Evolutionary conservation across 1,140 invertebrate genomes (phyloP).

Genomic region (Acyrthosiphon pisum): DNA sequence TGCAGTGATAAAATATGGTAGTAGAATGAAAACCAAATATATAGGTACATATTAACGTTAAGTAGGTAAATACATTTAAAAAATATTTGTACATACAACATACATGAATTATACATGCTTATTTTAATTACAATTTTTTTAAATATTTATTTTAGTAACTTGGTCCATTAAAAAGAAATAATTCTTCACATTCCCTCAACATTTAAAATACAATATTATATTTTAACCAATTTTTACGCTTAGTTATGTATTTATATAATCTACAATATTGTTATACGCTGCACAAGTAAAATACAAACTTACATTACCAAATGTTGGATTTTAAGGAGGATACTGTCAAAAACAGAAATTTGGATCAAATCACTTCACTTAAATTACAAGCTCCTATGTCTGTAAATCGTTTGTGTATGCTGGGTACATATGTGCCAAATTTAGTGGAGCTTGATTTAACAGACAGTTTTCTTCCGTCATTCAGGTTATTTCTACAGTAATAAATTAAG

Average conservation of each 20-base stretch:
- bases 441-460: constrained; percentile 72
- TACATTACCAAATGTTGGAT: background rate
- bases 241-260: background rate
- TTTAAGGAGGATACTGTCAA: constrained; percentile 55
- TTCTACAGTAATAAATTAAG: background rate
- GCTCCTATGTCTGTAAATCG: constrained; percentile 70
- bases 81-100: background rate
- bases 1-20: background rate
- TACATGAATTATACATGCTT: background rate
- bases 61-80: background rate
- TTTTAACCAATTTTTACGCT: background rate
- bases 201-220: background rate
- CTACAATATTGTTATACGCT: background rate
- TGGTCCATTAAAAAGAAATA: background rate
- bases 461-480: constrained; percentile 66
- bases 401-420: constrained; percentile 68
- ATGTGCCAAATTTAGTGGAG: constrained; percentile 68
- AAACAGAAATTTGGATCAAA: constrained; percentile 54
- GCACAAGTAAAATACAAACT: background rate
- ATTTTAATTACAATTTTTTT: background rate
- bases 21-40: background rate
- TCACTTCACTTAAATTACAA: constrained; percentile 65
- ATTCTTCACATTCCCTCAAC: background rate
- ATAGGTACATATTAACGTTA: background rate
- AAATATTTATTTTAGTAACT: background rate